Base-by-base conservation (phyloP, 2,888 invertebrate species). In the Luperina nickerlii region DNA sequence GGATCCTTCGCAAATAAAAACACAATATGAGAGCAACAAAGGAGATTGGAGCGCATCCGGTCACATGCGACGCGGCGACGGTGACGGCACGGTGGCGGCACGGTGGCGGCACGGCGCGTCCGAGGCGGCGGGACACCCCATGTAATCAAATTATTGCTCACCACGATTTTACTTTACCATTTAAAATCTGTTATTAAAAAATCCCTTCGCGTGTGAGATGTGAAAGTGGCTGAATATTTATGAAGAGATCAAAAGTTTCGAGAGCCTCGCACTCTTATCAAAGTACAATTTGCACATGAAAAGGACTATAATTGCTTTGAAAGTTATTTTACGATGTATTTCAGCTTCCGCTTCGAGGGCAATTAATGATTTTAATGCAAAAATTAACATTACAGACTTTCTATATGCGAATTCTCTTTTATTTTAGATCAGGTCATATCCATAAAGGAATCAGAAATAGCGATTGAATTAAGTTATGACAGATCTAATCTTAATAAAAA, bases 191-290 rank as follows among this genome's bases (percentile, higher is more conserved):
- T 83, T 89, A 87, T 90, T 91, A 90, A 89, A 90, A 92, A 91
- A 90, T 89, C 92, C 94, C 94, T 93, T 93, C 77, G 92, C 92
- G 92, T 94, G 92, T 90, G 90, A 90, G 86, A 90, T 89, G 94
- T 91, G 95, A 96, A 96, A 96, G 96, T 91, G 86, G 71, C 92
- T 94, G 93, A 94, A 95, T 95, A 95, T 96, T 95, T 94, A 95
- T 95, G 93, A 94, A 93, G 91, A 92, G 90, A 93, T 92, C 92
- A 93, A 91, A 93, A 90, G 88, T 88, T 91, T 92, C 89, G 90
- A 92, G 92, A 92, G 89, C 88, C 87, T 45, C 85, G 85, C 87
- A 38, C 32, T 90, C 90, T 92, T 93, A 92, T 92, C 92, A 92
- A 92, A 91, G 89, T 91, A 92, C 91, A 93, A 91, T 92, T 91